Conservation (phyloP, 2,888 invertebrate genomes). For the Dioctria rufipes region DNA sequence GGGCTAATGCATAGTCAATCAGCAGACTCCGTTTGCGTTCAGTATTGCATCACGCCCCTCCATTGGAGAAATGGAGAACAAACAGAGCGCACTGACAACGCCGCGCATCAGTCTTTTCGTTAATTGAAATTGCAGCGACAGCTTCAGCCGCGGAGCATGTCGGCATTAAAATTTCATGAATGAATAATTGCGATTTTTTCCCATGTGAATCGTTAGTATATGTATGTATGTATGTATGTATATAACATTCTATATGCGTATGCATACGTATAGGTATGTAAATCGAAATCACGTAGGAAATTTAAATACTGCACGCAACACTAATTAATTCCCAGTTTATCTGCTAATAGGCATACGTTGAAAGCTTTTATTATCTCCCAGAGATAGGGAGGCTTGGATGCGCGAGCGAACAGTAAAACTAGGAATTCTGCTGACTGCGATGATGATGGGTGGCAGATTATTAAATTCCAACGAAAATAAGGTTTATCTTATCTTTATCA, state of each 20-base stretch:
- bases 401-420: too few relatives aligned
- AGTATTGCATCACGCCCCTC: not conserved
- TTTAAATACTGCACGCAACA: constrained; percentile 16
- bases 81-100: not conserved
- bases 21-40: not conserved
- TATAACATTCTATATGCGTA: too few relatives aligned
- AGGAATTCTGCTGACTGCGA: too few relatives aligned
- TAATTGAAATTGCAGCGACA: constrained; percentile 10
- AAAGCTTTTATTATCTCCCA: not conserved
- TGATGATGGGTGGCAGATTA: not conserved
- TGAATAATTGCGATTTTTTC: constrained; percentile 21
- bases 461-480: not conserved
- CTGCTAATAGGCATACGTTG: not conserved
- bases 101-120: not conserved
- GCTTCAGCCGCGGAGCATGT: not conserved
- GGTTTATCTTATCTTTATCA: not conserved
- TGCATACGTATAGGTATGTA: too few relatives aligned
- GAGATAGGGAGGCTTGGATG: too few relatives aligned
- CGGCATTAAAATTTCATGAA: not conserved
- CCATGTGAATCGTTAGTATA: too few relatives aligned
- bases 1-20: not conserved
- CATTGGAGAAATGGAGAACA: not conserved
- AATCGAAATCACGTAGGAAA: constrained; percentile 13
- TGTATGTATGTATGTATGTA: too few relatives aligned
- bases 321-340: not conserved